phyloP scores from a whole-genome alignment of 1,140 invertebrate genomes.

The Heliconius eleuchia region DNA sequence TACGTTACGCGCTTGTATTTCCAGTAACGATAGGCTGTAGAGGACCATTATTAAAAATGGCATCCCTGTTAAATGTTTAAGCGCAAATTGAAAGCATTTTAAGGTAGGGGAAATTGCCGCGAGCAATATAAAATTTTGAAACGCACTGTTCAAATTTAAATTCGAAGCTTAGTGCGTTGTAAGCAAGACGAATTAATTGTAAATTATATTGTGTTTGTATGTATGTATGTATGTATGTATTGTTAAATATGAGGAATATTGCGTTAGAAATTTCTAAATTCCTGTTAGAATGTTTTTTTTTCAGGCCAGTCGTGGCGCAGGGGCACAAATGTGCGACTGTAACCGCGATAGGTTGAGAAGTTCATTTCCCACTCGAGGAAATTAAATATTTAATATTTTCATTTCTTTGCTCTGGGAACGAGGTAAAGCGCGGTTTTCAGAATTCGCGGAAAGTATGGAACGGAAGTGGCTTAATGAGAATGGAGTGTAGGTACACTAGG shows the following conservation, averaged over 20 bases:
- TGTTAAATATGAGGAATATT: not conserved
- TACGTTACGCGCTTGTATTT: conserved; percentile 35
- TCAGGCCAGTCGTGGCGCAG: too few relatives aligned
- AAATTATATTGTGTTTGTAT: not conserved
- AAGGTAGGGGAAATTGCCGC: conserved; percentile 29
- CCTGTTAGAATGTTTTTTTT: too few relatives aligned
- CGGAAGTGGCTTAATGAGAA: too few relatives aligned
- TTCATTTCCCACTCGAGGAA: too few relatives aligned
- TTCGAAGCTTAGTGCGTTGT: not conserved
- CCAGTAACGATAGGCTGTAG: conserved; percentile 30
- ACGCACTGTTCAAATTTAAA: conserved; percentile 3
- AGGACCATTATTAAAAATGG: conserved; percentile 33
- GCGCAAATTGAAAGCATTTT: conserved; percentile 32
- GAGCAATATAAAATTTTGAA: conserved; percentile 29
- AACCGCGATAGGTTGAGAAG: too few relatives aligned
- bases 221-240: not conserved
- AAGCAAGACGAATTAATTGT: not conserved
- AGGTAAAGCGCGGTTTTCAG: too few relatives aligned
- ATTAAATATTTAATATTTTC: too few relatives aligned
- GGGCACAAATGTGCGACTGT: too few relatives aligned
- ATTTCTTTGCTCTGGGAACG: too few relatives aligned
- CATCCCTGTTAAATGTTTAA: conserved; percentile 34
- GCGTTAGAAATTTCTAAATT: not conserved
- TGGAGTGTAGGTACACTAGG: too few relatives aligned
- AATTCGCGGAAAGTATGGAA: too few relatives aligned